Base-by-base conservation (phyloP, 2,113 vertebrate genomes). In the Gopherus flavomarginatus region DNA sequence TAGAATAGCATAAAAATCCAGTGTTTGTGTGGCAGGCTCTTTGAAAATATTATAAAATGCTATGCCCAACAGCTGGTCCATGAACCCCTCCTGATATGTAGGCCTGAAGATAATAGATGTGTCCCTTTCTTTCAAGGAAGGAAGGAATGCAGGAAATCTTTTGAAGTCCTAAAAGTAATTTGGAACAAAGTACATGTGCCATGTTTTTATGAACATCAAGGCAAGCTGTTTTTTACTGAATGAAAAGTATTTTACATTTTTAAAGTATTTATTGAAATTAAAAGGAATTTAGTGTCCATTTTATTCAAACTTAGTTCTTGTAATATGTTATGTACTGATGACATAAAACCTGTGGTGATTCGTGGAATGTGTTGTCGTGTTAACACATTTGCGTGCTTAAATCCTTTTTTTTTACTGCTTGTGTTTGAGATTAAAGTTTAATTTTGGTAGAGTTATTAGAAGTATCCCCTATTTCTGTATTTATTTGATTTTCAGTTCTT, bases 111-210 rank as follows among this genome's bases (percentile, higher is more conserved):
- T 72, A 59, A 90, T 69, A n/a, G 47, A 84, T 86, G 50, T 16
- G 11, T 93, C 89, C 54, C 86, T 95, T 27, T 24, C 81, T 90
- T 92, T 16, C 29, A 65, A 69, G 65, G 87, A 92, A 80, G 94
- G 72, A 84, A 93, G 79, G 27, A n/a, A 65, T 79, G 62, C 26
- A 89, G 49, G 69, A 94, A 75, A 87, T 81, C 87, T 94, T 54
- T 89, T 90, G 87, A 90, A 93, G 65, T 89, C 35, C 4, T 78
- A 83, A 92, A 78, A 0, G 0, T 89, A 72, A 78, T 78, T 85
- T 96, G 50, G 53, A 92, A 24, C 47, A 82, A 57, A 80, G 7
- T 11, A 65, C 72, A 2, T 42, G 53, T 78, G 83, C 52, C 4
- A 3, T 77, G 14, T 26, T 93, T 86, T 72, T 72, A 83, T 22